Base-by-base conservation (phyloP, 2,797 vertebrate species). In the Emydoidea blandingii region DNA sequence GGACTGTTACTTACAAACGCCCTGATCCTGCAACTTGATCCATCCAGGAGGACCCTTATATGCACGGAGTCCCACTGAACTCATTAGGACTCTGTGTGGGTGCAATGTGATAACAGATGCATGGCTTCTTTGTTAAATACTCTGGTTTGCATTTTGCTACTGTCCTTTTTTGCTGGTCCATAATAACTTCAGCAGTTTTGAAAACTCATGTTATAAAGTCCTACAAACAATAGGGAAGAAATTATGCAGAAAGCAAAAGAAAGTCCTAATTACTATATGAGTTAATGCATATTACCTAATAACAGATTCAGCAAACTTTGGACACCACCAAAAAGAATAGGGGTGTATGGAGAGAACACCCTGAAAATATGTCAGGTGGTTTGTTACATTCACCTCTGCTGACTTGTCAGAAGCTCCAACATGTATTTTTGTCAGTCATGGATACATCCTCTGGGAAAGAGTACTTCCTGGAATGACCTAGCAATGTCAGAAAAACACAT, bases 61-160 rank as follows among this genome's bases (percentile, higher is more conserved):
- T 96, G 90, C 87, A 85, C 37, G 57, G 65, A 96, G 87, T 89
- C 82, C 92, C 92, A 53, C 82, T 94, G 89, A 93, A 95, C 95
- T 94, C 95, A 95, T 95, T 95, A 96, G 93, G 89, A 82, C 94
- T 90, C 84, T 84, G 85, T 93, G 87, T 93, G 92, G n/a, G 86
- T 94, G 87, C 91, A 93, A 78, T 62, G 94, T 95, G 93, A 96
- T 97, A 97, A 97, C 89, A 96, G 95, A 91, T 82, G 83, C 92
- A 95, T 93, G 95, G 85, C 94, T 91, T 95, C 94, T 96, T 96
- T 91, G 92, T 91, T 96, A 95, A 91, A 94, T 93, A 93, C 96
- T 97, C 93, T 94, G 62, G 82, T 94, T 93, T 90, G 47, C 93
- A 68, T 68, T 95, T 96, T 96, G 86, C 90, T 94, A 81, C 72